A percentile compares a stretch with the other conserved stretches of the same genome.
Conservation (phyloP, 2,797 vertebrate genomes). For the Hylomyscus alleni region DNA sequence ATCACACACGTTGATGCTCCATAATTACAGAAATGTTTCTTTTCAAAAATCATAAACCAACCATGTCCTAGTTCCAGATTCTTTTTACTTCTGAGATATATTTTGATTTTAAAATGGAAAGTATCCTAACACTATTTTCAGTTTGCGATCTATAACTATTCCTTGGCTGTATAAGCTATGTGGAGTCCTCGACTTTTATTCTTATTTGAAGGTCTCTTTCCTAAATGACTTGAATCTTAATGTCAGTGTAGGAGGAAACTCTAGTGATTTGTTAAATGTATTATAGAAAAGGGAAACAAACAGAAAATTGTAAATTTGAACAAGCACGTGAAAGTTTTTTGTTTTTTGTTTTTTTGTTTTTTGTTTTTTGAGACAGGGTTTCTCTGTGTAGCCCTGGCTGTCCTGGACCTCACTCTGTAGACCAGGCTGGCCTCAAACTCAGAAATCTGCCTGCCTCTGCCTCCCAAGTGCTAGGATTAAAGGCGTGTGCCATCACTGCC, state of each 20-base stretch:
- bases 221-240: background rate
- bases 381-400: too few relatives aligned
- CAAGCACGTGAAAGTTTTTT: background rate
- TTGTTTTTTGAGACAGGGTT: too few relatives aligned
- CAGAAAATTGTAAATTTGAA: background rate
- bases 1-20: background rate
- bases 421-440: too few relatives aligned
- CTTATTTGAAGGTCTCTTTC: background rate
- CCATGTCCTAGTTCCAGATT: background rate
- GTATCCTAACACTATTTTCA: background rate
- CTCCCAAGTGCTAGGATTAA: too few relatives aligned
- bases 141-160: background rate
- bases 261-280: background rate
- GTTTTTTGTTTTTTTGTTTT: too few relatives aligned
- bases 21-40: background rate
- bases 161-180: background rate
- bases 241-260: background rate
- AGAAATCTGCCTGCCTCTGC: too few relatives aligned
- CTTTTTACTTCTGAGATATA: background rate
- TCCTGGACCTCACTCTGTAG: too few relatives aligned
- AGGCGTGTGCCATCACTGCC: too few relatives aligned
- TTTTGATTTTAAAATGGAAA: constrained; percentile 12
- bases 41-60: background rate
- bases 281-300: background rate
- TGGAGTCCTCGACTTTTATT: background rate